Base-by-base conservation (phyloP, 2,888 invertebrate genomes). In the Platycheirus albimanus region DNA sequence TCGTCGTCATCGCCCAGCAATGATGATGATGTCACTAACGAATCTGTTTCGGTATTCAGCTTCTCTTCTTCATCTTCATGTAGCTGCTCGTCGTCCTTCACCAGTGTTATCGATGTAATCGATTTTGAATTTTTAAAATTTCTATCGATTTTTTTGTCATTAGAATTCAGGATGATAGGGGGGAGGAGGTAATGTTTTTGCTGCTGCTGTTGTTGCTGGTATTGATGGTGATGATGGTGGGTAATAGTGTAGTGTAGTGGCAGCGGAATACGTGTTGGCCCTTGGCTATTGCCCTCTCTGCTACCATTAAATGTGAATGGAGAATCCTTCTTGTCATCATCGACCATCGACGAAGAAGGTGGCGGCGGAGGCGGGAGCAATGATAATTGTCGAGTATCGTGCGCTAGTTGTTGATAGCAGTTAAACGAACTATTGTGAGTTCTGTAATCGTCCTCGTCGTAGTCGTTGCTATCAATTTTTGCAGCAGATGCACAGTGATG, bases 111-210 rank as follows among this genome's bases (percentile, higher is more conserved):
- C 58, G 63, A 43, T 74, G 69, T 81, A 77, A 81, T 80, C 80
- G 84, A 83, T 74, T 78, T 83, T 33, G 78, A 72, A 78, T 78
- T 83, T 78, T 83, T 83, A 38, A 78, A 83, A 83, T 83, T 74
- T 69, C 78, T 78, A 78, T 78, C 77, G 77, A 78, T 64, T 72
- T 83, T 66, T 36, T 61, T 77, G 51, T 83, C 83, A 69, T 78
- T 83, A 64, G 69, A 64, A 72, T 78, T 69, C n/a, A 69, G 64
- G 64, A 70, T 67, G 38, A 74, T 49, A 45, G 43, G 43, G 15
- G 43, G 51, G 15, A 64, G 70, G 64, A 63, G 67, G 79, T 69
- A 69, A 75, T 61, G 61, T 74, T 72, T 72, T 41, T 77, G 47
- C 30, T 77, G 61, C 3, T 66, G 52, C 28, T 67, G 69, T n/a